Conservation (phyloP, 2,113 vertebrate species). For the Heliornis fulica region DNA sequence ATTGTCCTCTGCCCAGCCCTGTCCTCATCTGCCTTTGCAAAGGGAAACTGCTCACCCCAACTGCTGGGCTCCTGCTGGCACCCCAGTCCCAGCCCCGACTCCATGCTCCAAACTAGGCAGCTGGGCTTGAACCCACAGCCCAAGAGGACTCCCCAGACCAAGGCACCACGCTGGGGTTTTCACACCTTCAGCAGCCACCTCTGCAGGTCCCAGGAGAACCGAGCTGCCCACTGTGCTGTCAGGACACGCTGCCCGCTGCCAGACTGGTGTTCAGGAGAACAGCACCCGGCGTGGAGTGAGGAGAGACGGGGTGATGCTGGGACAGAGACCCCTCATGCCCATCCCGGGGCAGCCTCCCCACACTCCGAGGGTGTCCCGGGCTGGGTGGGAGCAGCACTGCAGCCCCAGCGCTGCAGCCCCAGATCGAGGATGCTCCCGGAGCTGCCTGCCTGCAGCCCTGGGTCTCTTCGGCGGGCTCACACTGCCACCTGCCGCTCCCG, state of each 20-base stretch:
- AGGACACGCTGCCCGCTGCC: not conserved
- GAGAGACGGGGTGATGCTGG: not conserved
- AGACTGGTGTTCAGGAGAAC: no score
- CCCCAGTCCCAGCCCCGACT: not conserved
- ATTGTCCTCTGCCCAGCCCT: not conserved
- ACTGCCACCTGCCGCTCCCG: conserved; percentile 15
- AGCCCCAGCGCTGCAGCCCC: not conserved
- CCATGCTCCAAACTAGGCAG: not conserved
- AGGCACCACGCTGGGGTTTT: fast-evolving
- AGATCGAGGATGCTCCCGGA: fast-evolving
- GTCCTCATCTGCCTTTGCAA: not conserved
- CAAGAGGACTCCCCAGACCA: not conserved
- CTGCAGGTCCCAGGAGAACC: not conserved
- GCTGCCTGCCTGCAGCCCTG: not conserved
- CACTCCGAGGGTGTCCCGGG: fast-evolving
- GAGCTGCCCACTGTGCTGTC: not conserved
- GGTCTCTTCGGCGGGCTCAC: not conserved
- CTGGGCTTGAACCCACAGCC: not conserved
- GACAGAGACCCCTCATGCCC: fast-evolving
- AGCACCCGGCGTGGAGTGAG: not conserved
- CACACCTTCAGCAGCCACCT: not conserved
- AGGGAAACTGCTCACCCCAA: not conserved
- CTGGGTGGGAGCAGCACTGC: fast-evolving
- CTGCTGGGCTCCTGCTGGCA: not conserved
- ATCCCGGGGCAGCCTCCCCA: fast-evolving